Evolutionary conservation across 2,113 vertebrate genomes (phyloP), one percentile per base, ranked within the genome.

Genomic region (Hystrix brachyura): DNA sequence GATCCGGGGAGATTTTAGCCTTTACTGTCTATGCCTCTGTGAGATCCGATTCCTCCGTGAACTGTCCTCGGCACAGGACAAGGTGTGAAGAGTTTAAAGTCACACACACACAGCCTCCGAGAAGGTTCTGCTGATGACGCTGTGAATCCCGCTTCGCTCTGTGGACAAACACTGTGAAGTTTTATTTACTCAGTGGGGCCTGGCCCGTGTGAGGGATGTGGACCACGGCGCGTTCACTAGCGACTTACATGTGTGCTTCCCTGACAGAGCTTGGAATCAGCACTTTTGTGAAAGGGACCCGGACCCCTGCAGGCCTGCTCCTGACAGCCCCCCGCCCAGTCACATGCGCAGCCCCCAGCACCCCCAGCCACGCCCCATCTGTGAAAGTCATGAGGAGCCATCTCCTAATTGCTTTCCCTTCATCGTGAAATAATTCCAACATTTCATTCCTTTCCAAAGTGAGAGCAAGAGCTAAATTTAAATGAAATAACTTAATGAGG

Each of bases 381-480:
- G 13, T 43, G 1, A 0, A 9, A 57, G 83, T 72, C 92, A 32
- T 0, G 5, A 27, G 69, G 83, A n/a, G 12, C 53, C 69, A 3
- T 34, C 48, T 78, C 67, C 95, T 55, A 18, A 91, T 14, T 25
- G 60, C 76, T 15, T 55, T 59, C 57, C 71, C 83, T 78, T 57
- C 29, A 0, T 21, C 27, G 69, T 48, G 72, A 82, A 92, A 82
- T 80, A 15, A 92, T 59, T 94, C 55, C 65, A 90, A 79, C 27
- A 38, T 32, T 88, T 65, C 92, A 19, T 10, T 79, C 87, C 91
- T 72, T 95, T 94, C 88, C 34, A 23, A 78, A 95, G 89, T 57
- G 91, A 95, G 86, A 93, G 82, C 34, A 12, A 87, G 83, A 96
- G 95, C 94, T 97, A 97, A 83, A 91, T 96, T 87, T 96, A 97